A percentile compares a stretch with the other conserved stretches of the same genome.
phyloP scores from a whole-genome alignment of 2,888 invertebrate genomes.

The Stictocephala bisonia region DNA sequence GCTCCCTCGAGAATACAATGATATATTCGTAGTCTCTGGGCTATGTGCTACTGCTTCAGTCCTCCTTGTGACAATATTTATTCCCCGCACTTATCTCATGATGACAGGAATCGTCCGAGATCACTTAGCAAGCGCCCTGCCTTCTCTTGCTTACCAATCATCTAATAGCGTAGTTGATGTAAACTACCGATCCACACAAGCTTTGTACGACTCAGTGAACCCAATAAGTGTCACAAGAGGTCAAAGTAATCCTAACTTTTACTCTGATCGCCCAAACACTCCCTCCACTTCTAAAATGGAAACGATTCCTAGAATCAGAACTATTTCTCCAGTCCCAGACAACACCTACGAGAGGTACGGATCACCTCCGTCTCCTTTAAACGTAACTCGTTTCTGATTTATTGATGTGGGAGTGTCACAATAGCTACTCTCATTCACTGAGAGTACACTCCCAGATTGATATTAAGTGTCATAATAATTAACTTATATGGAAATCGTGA shows the following conservation, averaged over 20 bases:
- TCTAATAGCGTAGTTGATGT: constrained; percentile 64
- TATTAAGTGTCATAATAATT: too few relatives aligned
- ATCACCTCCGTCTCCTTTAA: constrained; percentile 59
- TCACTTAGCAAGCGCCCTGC: constrained; percentile 64
- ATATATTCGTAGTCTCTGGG: constrained; percentile 72
- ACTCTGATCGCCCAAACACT: constrained; percentile 57
- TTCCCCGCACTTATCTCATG: constrained; percentile 77
- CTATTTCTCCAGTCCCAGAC: constrained; percentile 49
- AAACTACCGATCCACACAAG: constrained; percentile 62
- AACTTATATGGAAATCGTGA: too few relatives aligned
- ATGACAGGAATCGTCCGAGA: constrained; percentile 72
- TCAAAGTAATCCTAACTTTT: constrained; percentile 58
- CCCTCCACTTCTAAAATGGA: constrained; percentile 56
- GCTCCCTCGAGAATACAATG: constrained; percentile 62
- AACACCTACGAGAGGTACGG: constrained; percentile 60
- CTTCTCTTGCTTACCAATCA: constrained; percentile 57
- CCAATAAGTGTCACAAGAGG: constrained; percentile 52
- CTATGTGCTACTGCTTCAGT: constrained; percentile 73
- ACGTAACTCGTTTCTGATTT: constrained; percentile 60
- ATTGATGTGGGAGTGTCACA: not conserved
- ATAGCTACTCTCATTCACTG: too few relatives aligned
- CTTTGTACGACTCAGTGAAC: constrained; percentile 61
- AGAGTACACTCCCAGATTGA: too few relatives aligned
- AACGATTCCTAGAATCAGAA: constrained; percentile 32
- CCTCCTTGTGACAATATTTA: constrained; percentile 73